A percentile compares a stretch with the other conserved stretches of the same genome.
Conservation (phyloP, 2,888 invertebrate species). For the Ypsolopha sequella region DNA sequence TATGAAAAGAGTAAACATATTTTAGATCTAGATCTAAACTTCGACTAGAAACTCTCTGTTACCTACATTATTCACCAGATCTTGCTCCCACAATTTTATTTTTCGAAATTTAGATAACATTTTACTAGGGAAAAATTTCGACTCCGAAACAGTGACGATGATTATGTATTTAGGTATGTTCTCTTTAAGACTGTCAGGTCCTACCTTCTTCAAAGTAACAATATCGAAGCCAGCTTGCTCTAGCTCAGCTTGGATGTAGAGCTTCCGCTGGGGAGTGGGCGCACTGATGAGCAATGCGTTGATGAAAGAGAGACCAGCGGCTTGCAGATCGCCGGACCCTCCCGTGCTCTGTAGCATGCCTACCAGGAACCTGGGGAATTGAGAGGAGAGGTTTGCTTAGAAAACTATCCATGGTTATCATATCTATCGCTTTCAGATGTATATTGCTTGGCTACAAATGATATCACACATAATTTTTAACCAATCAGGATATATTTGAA, state of each 20-base stretch:
- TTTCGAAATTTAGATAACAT: no score
- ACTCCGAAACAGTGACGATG: no score
- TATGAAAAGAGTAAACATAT: background rate
- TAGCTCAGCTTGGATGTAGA: constrained; percentile 88
- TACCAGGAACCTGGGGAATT: constrained; percentile 75
- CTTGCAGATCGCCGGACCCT: constrained; percentile 79
- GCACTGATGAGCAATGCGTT: constrained; percentile 86
- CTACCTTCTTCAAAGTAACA: constrained; percentile 69
- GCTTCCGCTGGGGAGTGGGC: constrained; percentile 78
- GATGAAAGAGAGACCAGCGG: constrained; percentile 86
- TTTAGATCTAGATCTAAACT: no score
- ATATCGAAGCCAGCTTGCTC: constrained; percentile 86
- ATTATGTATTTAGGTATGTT: no score
- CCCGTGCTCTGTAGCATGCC: constrained; percentile 89
- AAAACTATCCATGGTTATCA: background rate
- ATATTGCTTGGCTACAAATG: background rate
- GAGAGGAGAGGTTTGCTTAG: background rate
- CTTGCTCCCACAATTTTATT: no score
- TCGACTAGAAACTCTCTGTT: no score
- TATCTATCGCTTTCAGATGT: background rate
- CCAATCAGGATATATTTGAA: no score
- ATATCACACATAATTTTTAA: no score
- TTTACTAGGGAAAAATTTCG: no score
- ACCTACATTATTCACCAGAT: no score
- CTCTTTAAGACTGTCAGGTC: no score